Conservation (phyloP, 2,888 invertebrate genomes). For the Lathronympha strigana region DNA sequence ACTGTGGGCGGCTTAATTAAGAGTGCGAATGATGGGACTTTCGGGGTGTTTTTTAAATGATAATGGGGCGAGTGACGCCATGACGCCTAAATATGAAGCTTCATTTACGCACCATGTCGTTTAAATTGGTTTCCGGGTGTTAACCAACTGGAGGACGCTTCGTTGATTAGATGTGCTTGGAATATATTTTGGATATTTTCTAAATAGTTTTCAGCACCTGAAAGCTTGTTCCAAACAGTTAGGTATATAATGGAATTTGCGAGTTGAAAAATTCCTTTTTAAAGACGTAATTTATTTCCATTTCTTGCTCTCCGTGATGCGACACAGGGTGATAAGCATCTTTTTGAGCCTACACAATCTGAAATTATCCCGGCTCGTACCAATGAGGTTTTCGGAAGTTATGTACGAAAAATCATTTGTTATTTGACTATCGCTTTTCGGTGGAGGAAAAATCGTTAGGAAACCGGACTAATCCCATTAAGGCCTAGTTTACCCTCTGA, state of each 20-base stretch:
- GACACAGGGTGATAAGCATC: no score
- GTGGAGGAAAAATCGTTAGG: no score
- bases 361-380: no score
- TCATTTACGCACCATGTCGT: slow-evolving; percentile 19
- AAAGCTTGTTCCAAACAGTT: neutral
- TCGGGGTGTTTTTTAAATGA: slow-evolving; percentile 63
- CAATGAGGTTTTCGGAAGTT: no score
- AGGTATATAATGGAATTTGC: neutral
- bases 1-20: slow-evolving; percentile 72
- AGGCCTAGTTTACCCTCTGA: no score
- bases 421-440: no score
- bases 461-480: no score
- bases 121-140: slow-evolving; percentile 33
- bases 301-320: no score
- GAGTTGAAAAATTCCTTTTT: neutral
- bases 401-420: no score
- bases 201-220: neutral
- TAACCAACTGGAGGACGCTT: slow-evolving; percentile 12
- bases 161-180: slow-evolving; percentile 1
- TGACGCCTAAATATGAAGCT: slow-evolving; percentile 45
- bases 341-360: no score
- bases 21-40: slow-evolving; percentile 75
- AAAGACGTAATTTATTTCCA: neutral
- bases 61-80: slow-evolving; percentile 56
- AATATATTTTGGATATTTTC: neutral